These are phyloP conservation scores for Unio delphinus DNA, from an alignment of 2,888 invertebrate species.

Conservation along the genomic window DNA sequence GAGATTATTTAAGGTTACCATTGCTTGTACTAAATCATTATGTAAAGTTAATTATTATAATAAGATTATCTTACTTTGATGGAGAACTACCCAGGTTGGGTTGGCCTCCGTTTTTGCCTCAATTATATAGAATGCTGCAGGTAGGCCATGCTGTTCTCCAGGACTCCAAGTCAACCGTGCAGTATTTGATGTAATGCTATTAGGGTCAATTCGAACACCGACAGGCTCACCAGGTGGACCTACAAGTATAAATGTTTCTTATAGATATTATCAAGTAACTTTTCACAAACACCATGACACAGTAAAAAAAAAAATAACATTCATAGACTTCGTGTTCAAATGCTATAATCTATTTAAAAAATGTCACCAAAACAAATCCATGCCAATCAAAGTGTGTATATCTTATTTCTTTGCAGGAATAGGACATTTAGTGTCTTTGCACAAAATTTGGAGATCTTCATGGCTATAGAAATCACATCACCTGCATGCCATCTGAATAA, in stretches of 20 bases:
- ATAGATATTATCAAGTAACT: too few species aligned
- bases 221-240: slow-evolving; percentile 61
- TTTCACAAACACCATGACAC: too few species aligned
- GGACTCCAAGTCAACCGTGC: slow-evolving; percentile 49
- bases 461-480: too few species aligned
- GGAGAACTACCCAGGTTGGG: slow-evolving; percentile 40
- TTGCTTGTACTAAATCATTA: too few species aligned
- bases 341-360: too few species aligned
- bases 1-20: too few species aligned
- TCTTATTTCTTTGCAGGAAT: too few species aligned
- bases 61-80: slow-evolving; percentile 28
- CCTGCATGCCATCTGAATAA: too few species aligned
- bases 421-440: too few species aligned
- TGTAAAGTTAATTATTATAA: background rate
- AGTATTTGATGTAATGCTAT: slow-evolving; percentile 35
- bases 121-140: slow-evolving; percentile 49
- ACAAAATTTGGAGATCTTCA: too few species aligned
- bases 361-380: background rate
- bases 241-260: slow-evolving; percentile 10
- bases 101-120: slow-evolving; percentile 46
- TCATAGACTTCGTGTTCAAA: too few species aligned
- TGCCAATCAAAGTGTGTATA: background rate
- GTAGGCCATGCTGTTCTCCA: slow-evolving; percentile 45
- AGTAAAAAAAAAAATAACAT: too few species aligned
- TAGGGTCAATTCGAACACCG: slow-evolving; percentile 44